Conservation (phyloP, 2,113 vertebrate genomes). For the Oplegnathus fasciatus region DNA sequence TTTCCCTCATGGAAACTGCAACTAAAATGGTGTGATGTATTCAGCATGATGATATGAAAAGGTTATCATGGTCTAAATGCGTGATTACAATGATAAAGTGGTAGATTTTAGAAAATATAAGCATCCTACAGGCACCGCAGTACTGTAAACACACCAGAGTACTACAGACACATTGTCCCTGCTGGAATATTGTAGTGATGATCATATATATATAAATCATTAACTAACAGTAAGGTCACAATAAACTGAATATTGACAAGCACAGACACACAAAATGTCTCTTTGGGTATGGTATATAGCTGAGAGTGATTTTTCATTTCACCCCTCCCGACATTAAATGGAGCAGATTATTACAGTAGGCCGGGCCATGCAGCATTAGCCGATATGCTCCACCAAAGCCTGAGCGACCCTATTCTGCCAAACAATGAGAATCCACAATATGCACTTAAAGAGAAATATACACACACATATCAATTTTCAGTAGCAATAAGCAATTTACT, state of each 20-base stretch:
- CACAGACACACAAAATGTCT: not conserved
- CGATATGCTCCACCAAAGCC: slow-evolving; percentile 11
- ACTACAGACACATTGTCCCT: slow-evolving; percentile 16
- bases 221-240: not conserved
- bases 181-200: not conserved
- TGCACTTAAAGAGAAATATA: not conserved
- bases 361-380: slow-evolving; percentile 48
- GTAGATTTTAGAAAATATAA: not conserved
- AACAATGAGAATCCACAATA: slow-evolving; percentile 8
- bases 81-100: not conserved
- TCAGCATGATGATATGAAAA: not conserved
- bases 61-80: not conserved
- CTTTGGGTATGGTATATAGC: slow-evolving; percentile 21
- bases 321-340: slow-evolving; percentile 5
- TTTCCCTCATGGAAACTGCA: not conserved
- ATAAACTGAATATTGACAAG: not conserved
- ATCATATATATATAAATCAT: not conserved
- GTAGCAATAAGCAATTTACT: not conserved
- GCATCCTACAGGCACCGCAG: not conserved
- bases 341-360: slow-evolving; percentile 39
- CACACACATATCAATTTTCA: not conserved
- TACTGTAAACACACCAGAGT: slow-evolving; percentile 25
- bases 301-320: not conserved
- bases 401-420: not conserved
- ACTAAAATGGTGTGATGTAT: not conserved